Conservation (phyloP, 2,797 vertebrate species). For the Anguilla obscura region DNA sequence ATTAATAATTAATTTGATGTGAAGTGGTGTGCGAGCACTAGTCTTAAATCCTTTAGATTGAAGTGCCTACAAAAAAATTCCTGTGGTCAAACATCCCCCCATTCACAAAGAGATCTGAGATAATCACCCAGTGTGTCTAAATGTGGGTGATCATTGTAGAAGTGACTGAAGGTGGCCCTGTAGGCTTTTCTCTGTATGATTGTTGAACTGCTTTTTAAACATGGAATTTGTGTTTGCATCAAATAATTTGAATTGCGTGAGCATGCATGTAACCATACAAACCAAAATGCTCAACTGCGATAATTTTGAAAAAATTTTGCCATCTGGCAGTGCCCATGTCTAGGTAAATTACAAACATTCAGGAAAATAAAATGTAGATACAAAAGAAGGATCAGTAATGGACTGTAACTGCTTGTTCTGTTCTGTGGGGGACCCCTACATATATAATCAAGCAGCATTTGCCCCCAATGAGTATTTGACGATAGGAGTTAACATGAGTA, state of each 20-base stretch:
- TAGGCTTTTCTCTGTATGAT: background rate
- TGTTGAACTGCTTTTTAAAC: background rate
- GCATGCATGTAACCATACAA: background rate
- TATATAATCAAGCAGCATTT: conserved; percentile 49
- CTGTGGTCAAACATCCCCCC: background rate
- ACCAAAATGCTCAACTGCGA: background rate
- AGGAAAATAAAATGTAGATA: background rate
- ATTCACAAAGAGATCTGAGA: background rate
- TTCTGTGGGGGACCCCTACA: background rate
- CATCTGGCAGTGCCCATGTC: background rate
- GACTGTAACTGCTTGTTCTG: background rate
- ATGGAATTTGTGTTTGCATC: background rate
- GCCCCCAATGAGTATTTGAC: conserved; percentile 57
- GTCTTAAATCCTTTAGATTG: background rate
- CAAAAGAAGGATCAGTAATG: background rate
- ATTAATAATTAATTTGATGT: background rate
- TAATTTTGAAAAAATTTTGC: background rate
- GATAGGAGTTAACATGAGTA: conserved; percentile 78
- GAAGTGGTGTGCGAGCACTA: background rate
- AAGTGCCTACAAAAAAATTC: background rate
- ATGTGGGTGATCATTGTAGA: background rate
- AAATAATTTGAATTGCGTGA: background rate
- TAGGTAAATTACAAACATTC: background rate
- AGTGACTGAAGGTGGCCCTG: background rate
- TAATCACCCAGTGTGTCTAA: background rate